These are phyloP conservation scores for Onthophagus sagittarius DNA, from an alignment of 2,888 invertebrate genomes.

Conservation along the genomic window DNA sequence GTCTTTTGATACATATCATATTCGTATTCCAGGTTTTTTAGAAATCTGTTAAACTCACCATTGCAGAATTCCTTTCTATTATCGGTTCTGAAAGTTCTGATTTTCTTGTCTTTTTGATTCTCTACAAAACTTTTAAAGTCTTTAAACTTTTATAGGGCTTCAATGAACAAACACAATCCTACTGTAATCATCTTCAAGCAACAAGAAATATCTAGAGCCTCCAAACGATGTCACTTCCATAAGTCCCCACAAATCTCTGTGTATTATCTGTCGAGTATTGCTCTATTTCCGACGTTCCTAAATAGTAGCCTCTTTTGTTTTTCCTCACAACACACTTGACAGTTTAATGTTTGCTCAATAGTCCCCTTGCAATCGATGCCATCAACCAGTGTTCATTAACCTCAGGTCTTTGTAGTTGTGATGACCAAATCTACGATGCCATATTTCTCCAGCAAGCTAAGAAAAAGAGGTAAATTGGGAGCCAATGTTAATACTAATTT, in stretches of 20 bases:
- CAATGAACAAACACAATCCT: slow-evolving; percentile 29
- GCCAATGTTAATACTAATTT: too few species aligned
- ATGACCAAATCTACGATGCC: too few species aligned
- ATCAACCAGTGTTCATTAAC: too few species aligned
- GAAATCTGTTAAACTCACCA: slow-evolving; percentile 28
- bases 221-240: slow-evolving; percentile 25
- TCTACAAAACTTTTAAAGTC: slow-evolving; percentile 34
- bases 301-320: slow-evolving; percentile 35
- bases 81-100: slow-evolving; percentile 34
- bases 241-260: slow-evolving; percentile 26
- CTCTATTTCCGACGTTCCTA: slow-evolving; percentile 24
- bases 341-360: background rate
- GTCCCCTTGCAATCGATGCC: too few species aligned
- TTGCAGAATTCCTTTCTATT: slow-evolving; percentile 31
- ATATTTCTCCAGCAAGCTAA: too few species aligned
- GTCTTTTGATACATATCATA: slow-evolving; percentile 36
- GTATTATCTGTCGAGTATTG: slow-evolving; percentile 31
- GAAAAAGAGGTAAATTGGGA: too few species aligned
- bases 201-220: slow-evolving; percentile 33
- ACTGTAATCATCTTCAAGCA: slow-evolving; percentile 26
- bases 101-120: slow-evolving; percentile 32
- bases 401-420: too few species aligned
- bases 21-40: slow-evolving; percentile 24
- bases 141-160: slow-evolving; percentile 17
- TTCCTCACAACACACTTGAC: slow-evolving; percentile 31